Evolutionary conservation across 2,113 vertebrate species (phyloP), one percentile per base, ranked within the genome.

Genomic region (Phrynosoma blainvillii): DNA sequence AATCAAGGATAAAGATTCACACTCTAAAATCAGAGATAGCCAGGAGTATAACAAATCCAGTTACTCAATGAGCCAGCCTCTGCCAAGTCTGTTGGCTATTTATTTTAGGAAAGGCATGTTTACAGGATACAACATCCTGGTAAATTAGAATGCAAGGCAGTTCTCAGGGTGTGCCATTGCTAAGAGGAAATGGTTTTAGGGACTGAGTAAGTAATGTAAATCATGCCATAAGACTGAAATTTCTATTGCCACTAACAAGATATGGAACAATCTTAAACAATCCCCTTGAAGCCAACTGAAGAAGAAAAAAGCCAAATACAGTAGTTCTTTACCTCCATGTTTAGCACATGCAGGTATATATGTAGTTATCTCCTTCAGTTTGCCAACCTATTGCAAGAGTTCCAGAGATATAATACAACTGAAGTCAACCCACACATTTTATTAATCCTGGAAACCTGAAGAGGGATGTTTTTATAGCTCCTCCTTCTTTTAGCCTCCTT

Each of bases 41-140:
- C 52, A 76, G 1, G 1, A 81, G 84, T 79, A 62, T 12, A 5
- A 32, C 42, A 87, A 92, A 74, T 14, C 89, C 36, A 82, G 71
- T 47, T 83, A 54, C 62, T 36, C 40, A 90, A 12, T 27, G 85
- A 91, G 85, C 0, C 16, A 40, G 84, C 25, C 23, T 74, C 62
- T 6, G 88, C 70, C 0, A 1, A 71, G 2, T 14, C 21, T 0
- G 0, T 75, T 36, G 20, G 2, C 52, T 70, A 21, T 76, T 86
- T 74, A 12, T 23, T 91, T 85, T 2, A 85, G 5, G 36, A 25
- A 85, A 0, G 1, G n/a, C 0, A 2, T 84, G 27, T 88, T 30
- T 54, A 76, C 56, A 85, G 30, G 23, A 79, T 73, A 62, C 79
- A 25, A 27, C 40, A 85, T 23, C n/a, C 74, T 40, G 84, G 27